Percentiles rank a stretch among this genome's conserved stretches.
Conservation (phyloP, 2,797 vertebrate species). For the Pangasius mekongensis region DNA sequence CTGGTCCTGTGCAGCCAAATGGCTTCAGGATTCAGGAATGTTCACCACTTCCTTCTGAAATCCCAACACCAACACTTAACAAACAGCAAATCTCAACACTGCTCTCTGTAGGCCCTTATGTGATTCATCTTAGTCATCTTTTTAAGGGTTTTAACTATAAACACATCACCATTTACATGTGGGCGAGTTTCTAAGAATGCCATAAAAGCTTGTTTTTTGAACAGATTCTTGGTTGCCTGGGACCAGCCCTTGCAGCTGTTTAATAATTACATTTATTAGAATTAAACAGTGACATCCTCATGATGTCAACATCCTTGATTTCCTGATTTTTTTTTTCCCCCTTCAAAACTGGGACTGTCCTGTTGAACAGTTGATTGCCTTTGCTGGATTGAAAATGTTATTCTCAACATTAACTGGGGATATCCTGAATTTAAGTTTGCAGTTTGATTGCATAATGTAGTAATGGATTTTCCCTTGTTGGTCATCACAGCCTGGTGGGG, state of each 20-base stretch:
- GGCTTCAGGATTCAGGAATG: slow-evolving; percentile 70
- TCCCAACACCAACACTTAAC: slow-evolving; percentile 44
- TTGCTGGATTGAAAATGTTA: slow-evolving; percentile 7
- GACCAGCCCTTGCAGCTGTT: not conserved
- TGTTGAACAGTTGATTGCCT: slow-evolving; percentile 9
- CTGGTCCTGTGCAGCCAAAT: slow-evolving; percentile 39
- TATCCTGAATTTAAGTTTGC: slow-evolving; percentile 31
- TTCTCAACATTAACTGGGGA: not conserved
- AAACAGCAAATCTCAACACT: slow-evolving; percentile 31
- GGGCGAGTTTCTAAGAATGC: not conserved
- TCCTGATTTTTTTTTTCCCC: not conserved
- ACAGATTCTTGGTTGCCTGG: not conserved
- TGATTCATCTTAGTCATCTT: slow-evolving; percentile 12
- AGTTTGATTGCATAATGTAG: not conserved
- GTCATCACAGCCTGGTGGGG: not conserved
- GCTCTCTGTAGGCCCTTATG: slow-evolving; percentile 13
- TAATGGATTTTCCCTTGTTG: not conserved
- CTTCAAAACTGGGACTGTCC: not conserved
- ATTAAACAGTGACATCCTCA: slow-evolving; percentile 13
- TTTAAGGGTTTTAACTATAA: slow-evolving; percentile 3
- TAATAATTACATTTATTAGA: slow-evolving; percentile 5
- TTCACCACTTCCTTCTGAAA: slow-evolving; percentile 66
- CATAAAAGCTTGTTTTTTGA: not conserved
- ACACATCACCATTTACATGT: slow-evolving; percentile 2
- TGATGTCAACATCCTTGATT: not conserved